A percentile compares a stretch with the other conserved stretches of the same genome.
phyloP scores from a whole-genome alignment of 2,113 vertebrate species.

The Uria lomvia region DNA sequence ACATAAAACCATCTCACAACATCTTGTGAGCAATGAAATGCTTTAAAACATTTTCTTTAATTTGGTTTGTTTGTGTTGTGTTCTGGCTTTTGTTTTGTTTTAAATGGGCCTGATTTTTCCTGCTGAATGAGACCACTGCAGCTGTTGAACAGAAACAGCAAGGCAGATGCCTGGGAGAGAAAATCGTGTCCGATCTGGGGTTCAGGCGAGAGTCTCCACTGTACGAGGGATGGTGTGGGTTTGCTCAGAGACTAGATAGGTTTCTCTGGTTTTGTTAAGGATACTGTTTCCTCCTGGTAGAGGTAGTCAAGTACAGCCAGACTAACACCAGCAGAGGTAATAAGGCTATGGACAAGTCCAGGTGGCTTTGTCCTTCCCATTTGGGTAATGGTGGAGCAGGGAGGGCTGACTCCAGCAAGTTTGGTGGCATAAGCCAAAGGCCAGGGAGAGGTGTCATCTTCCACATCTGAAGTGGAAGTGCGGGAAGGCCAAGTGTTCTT shows the following conservation, averaged over 20 bases:
- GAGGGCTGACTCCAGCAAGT: background rate
- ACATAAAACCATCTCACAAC: conserved; percentile 60
- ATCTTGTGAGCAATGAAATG: conserved; percentile 46
- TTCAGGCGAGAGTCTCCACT: background rate
- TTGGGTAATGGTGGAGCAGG: background rate
- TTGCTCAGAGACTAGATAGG: background rate
- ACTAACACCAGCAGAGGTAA: background rate
- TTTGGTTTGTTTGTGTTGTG: conserved; percentile 1
- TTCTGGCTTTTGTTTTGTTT: background rate
- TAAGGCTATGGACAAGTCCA: background rate
- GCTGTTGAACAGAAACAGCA: background rate
- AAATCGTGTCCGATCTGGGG: rapidly evolving
- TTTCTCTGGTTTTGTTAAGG: background rate
- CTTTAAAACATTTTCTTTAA: conserved; percentile 39
- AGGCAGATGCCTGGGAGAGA: background rate
- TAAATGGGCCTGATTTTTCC: background rate
- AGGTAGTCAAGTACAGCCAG: background rate
- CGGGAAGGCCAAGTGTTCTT: background rate
- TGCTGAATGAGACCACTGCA: background rate
- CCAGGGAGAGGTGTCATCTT: background rate
- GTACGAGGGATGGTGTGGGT: background rate
- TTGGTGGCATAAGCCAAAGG: background rate
- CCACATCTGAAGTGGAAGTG: background rate
- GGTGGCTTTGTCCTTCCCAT: background rate
- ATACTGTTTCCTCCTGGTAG: background rate